These are phyloP conservation scores for Aleiodes testaceus DNA, from an alignment of 2,888 invertebrate genomes.

Conservation along the genomic window DNA sequence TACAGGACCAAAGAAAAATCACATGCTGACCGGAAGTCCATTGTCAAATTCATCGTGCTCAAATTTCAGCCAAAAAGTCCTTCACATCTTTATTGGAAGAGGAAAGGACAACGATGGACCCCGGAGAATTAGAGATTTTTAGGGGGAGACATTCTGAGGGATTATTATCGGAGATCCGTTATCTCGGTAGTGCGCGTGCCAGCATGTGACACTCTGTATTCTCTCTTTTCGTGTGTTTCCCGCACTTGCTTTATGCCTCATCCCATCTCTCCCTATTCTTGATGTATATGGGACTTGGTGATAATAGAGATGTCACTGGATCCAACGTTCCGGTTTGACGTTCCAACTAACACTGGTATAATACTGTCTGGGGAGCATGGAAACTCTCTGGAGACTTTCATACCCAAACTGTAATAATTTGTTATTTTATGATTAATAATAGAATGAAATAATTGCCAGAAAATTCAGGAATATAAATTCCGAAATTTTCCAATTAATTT, in stretches of 20 bases:
- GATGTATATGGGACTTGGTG: conserved; percentile 54
- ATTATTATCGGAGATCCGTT: conserved; percentile 71
- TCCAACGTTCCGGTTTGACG: conserved; percentile 67
- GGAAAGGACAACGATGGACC: neutral
- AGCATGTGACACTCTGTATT: conserved; percentile 55
- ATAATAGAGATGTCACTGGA: conserved; percentile 73
- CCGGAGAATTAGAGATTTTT: neutral
- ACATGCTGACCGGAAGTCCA: conserved; percentile 41
- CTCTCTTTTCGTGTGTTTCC: conserved; percentile 40
- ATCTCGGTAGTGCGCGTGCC: conserved; percentile 69
- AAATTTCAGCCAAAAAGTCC: conserved; percentile 18
- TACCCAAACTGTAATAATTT: neutral
- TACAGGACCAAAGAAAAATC: conserved; percentile 6
- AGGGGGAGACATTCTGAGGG: conserved; percentile 50
- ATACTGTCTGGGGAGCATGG: conserved; percentile 53
- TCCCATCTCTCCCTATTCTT: conserved; percentile 15
- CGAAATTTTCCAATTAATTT: neutral
- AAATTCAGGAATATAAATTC: neutral
- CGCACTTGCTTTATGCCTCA: conserved; percentile 10
- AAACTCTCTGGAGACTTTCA: conserved; percentile 19
- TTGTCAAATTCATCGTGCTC: conserved; percentile 19
- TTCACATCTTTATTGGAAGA: neutral
- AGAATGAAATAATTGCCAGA: neutral
- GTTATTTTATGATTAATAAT: conserved; percentile 2
- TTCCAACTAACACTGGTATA: conserved; percentile 64